Evolutionary conservation across 1,140 invertebrate genomes (phyloP).

Genomic region (Daktulosphaira vitifoliae): DNA sequence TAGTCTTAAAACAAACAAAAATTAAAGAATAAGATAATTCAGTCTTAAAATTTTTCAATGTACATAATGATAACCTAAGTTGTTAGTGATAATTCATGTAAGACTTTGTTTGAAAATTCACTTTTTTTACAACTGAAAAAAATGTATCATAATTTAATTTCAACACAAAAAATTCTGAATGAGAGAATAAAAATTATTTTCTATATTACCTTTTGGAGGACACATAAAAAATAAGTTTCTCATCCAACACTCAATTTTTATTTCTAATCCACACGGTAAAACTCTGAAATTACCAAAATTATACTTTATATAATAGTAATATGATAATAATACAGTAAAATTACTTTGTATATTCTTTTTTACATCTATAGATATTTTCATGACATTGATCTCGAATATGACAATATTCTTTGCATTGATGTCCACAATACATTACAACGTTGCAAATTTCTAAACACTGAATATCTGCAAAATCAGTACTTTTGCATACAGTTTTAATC

Average conservation of each 20-base stretch:
- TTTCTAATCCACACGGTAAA: neutral
- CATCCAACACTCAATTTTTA: slow-evolving; percentile 8
- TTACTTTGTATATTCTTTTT: slow-evolving; percentile 1
- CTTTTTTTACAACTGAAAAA: too few relatives aligned
- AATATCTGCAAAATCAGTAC: neutral
- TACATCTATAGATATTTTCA: neutral
- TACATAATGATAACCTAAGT: too few relatives aligned
- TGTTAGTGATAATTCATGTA: too few relatives aligned
- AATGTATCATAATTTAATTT: too few relatives aligned
- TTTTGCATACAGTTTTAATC: neutral
- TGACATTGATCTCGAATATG: slow-evolving; percentile 18
- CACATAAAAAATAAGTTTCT: neutral
- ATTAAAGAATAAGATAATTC: too few relatives aligned
- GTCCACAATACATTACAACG: slow-evolving; percentile 10
- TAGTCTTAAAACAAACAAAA: too few relatives aligned
- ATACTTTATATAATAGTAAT: neutral
- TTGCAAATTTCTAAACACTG: neutral
- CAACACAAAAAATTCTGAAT: too few relatives aligned
- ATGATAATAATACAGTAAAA: neutral
- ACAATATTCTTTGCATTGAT: slow-evolving; percentile 8
- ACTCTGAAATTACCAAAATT: neutral
- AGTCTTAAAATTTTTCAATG: too few relatives aligned
- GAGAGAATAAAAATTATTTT: too few relatives aligned
- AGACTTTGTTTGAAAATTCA: too few relatives aligned
- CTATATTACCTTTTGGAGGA: slow-evolving; percentile 4